Conservation (phyloP, 2,113 vertebrate species). For the Indicator indicator region DNA sequence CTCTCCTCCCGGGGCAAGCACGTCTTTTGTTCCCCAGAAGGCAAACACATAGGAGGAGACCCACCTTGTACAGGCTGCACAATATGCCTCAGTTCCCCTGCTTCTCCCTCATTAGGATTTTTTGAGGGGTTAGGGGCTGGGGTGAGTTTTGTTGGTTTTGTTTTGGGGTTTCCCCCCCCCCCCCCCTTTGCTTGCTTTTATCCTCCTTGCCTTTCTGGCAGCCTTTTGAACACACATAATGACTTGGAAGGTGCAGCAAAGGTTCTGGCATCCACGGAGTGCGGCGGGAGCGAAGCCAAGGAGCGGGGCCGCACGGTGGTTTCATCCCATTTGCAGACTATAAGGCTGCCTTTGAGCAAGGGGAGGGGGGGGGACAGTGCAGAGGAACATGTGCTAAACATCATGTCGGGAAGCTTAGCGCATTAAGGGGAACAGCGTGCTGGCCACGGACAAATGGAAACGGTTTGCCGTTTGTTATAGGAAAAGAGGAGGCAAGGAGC, state of each 20-base stretch:
- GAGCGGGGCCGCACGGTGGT: constrained; percentile 9
- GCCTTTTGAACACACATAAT: constrained; percentile 30
- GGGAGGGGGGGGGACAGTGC: constrained; percentile 36
- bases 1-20: not conserved
- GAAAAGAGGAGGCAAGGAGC: constrained; percentile 23
- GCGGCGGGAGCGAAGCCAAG: constrained; percentile 10
- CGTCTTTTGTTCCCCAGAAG: constrained; percentile 15
- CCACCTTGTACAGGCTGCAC: not conserved
- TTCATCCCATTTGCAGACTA: constrained; percentile 71
- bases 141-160: not conserved
- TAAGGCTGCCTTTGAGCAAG: constrained; percentile 62
- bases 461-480: constrained; percentile 11
- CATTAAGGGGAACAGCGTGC: constrained; percentile 52
- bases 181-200: constrained; percentile 1
- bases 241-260: constrained; percentile 52
- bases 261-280: constrained; percentile 23
- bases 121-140: not conserved
- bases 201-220: constrained; percentile 61
- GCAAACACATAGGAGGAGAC: not conserved
- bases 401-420: constrained; percentile 48
- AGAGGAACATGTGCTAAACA: constrained; percentile 62
- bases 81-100: not conserved
- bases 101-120: constrained; percentile 8
- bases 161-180: not conserved
- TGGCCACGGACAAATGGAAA: constrained; percentile 42